Evolutionary conservation across 2,113 vertebrate species (phyloP).

Genomic region (Galbula dea): DNA sequence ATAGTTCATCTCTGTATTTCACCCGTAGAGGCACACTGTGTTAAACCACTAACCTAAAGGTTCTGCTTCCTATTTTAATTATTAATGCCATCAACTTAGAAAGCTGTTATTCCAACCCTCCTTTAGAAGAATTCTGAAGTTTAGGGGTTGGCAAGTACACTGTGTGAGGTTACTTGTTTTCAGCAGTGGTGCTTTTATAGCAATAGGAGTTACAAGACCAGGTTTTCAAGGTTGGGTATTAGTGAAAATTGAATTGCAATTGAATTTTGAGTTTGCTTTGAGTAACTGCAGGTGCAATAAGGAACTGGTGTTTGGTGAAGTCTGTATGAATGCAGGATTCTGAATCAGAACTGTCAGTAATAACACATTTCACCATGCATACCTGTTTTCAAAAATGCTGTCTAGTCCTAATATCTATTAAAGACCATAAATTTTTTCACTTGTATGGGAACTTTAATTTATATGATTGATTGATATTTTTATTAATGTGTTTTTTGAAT

Average conservation of each 20-base stretch:
- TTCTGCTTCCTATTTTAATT: background rate
- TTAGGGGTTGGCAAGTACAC: background rate
- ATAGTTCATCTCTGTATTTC: background rate
- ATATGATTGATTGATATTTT: background rate
- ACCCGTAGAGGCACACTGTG: background rate
- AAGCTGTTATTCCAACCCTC: background rate
- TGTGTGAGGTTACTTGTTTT: background rate
- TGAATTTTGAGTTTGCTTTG: background rate
- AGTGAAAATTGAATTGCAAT: background rate
- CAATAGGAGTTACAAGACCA: background rate
- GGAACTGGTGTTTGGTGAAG: background rate
- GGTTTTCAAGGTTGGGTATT: background rate
- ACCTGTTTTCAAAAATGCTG: background rate
- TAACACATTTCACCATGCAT: background rate
- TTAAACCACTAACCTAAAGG: background rate
- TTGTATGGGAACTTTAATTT: background rate
- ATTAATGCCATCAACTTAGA: background rate
- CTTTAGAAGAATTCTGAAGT: background rate
- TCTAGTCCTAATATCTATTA: background rate
- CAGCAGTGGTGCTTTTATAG: background rate
- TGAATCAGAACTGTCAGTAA: background rate
- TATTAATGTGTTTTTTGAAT: background rate
- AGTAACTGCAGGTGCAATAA: background rate
- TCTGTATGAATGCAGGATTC: background rate
- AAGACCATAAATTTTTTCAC: background rate